These are phyloP conservation scores for Clanis bilineata DNA, from an alignment of 2,888 invertebrate genomes.

Conservation along the genomic window DNA sequence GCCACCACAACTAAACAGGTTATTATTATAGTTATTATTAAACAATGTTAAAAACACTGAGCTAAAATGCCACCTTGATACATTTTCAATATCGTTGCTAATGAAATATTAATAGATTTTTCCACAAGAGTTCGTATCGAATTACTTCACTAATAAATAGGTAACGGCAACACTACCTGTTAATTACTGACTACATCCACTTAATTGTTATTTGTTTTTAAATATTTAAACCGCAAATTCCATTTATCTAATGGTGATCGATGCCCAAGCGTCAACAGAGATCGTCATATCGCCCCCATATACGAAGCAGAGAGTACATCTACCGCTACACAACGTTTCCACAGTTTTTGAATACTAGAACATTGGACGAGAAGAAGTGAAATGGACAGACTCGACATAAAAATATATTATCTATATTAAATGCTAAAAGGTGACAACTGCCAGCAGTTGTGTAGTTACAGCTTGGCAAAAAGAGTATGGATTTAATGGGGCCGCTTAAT, in stretches of 20 bases:
- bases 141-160: constrained; percentile 55
- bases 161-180: constrained; percentile 77
- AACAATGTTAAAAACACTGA: constrained; percentile 35
- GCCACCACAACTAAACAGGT: constrained; percentile 43
- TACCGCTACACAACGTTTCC: not conserved
- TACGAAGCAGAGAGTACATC: constrained; percentile 13
- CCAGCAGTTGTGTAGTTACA: constrained; percentile 52
- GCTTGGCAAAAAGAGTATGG: too few species aligned
- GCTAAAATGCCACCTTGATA: constrained; percentile 34
- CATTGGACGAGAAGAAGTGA: constrained; percentile 15
- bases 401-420: constrained; percentile 27
- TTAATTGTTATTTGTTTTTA: constrained; percentile 69
- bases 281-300: constrained; percentile 30
- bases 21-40: constrained; percentile 28
- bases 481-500: too few species aligned
- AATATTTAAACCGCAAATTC: constrained; percentile 70
- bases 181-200: constrained; percentile 78
- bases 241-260: constrained; percentile 63
- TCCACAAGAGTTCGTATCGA: constrained; percentile 45
- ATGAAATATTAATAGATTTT: constrained; percentile 56
- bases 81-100: constrained; percentile 52
- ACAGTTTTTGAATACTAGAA: not conserved
- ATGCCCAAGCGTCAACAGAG: constrained; percentile 57
- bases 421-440: constrained; percentile 43
- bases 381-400: constrained; percentile 19